Evolutionary conservation across 30 jellyfish, hydroid and myxozoan species (phyloP).

Genomic region (Turritopsis dohrnii): DNA sequence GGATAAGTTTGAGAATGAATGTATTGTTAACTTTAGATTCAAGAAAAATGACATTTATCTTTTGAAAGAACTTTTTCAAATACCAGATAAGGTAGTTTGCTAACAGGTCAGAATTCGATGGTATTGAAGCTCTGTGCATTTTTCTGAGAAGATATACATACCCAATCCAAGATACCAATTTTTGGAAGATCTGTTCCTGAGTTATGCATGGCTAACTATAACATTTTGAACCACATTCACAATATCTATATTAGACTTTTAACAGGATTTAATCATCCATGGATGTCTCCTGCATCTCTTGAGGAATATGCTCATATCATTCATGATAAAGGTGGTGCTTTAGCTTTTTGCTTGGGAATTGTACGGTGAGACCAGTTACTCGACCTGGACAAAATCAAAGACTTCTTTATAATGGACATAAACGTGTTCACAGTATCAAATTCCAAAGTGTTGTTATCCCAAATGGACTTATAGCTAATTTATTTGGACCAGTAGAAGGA

Average conservation of each 20-base stretch:
- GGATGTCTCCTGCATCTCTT: too few species aligned
- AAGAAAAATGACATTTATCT: conserved; percentile 39
- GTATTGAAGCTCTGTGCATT: conserved; percentile 51
- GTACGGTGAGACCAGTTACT: conserved; percentile 80
- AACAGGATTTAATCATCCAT: conserved; percentile 35
- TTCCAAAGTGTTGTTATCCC: too few species aligned
- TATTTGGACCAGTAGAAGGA: conserved; percentile 56
- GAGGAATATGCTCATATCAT: conserved; percentile 24
- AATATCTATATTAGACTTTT: conserved; percentile 24
- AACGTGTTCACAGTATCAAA: too few species aligned
- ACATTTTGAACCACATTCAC: conserved; percentile 25
- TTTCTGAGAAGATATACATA: conserved; percentile 45
- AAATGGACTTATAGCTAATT: conserved; percentile 56
- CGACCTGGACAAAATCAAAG: too few species aligned
- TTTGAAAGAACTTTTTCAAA: conserved; percentile 27
- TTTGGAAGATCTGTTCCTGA: conserved; percentile 49
- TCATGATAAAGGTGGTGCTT: too few species aligned
- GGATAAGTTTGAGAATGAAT: conserved; percentile 33
- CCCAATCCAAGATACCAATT: conserved; percentile 46
- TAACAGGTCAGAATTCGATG: conserved; percentile 35
- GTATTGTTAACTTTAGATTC: conserved; percentile 32
- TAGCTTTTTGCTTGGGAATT: conserved; percentile 46
- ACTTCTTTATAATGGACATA: too few species aligned
- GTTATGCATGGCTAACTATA: conserved; percentile 38
- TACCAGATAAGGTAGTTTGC: conserved; percentile 43